These are phyloP conservation scores for Campoletis sonorensis DNA, from an alignment of 1,140 invertebrate species.

Conservation along the genomic window DNA sequence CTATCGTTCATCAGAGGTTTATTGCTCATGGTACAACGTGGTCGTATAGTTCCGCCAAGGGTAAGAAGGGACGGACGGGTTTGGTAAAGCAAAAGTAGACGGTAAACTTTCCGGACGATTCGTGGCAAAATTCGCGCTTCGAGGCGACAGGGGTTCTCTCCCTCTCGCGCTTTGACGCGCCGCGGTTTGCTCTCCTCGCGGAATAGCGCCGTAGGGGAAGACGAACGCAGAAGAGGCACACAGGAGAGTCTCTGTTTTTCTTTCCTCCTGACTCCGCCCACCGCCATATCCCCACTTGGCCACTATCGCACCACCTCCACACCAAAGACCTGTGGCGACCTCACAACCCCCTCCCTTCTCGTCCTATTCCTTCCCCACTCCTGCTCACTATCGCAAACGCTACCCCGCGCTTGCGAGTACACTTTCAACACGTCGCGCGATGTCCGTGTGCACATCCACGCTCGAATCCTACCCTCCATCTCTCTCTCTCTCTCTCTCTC, in stretches of 20 bases:
- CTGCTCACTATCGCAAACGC: background rate
- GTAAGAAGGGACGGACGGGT: background rate
- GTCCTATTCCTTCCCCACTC: background rate
- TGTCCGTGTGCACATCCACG: slow-evolving; percentile 38
- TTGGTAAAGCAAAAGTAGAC: slow-evolving; percentile 52
- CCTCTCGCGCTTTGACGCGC: slow-evolving; percentile 61
- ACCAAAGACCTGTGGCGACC: slow-evolving; percentile 18
- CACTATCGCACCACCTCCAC: background rate
- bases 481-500: background rate
- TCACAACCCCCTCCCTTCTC: slow-evolving; percentile 12
- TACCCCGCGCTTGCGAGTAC: slow-evolving; percentile 1
- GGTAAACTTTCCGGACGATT: slow-evolving; percentile 66
- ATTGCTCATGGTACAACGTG: background rate
- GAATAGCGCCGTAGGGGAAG: slow-evolving; percentile 48
- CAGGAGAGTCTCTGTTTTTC: background rate
- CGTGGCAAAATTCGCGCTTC: slow-evolving; percentile 72
- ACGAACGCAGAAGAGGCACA: slow-evolving; percentile 44
- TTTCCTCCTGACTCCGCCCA: slow-evolving; percentile 46
- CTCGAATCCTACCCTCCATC: slow-evolving; percentile 38
- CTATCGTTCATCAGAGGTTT: background rate
- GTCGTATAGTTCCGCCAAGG: background rate
- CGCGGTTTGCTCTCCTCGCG: slow-evolving; percentile 46
- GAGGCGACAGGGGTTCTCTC: slow-evolving; percentile 56
- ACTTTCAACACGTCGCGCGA: slow-evolving; percentile 13
- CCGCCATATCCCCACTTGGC: background rate